Percentiles rank a stretch among this genome's conserved stretches.
These are phyloP conservation scores for Hesperophylax magnus DNA, from an alignment of 1,140 invertebrate genomes.

Conservation along the genomic window DNA sequence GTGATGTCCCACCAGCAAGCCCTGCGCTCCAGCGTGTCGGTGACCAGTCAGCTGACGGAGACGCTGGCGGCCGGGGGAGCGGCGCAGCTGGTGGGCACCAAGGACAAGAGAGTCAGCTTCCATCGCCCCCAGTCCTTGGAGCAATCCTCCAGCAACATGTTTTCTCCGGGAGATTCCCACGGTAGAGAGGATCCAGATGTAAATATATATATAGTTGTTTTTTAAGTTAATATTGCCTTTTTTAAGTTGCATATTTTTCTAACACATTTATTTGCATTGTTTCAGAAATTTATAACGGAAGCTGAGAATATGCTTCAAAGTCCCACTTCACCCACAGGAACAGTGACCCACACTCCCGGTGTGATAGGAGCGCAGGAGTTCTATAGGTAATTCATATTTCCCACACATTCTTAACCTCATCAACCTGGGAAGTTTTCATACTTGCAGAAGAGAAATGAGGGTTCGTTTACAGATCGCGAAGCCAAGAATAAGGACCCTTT, in stretches of 20 bases:
- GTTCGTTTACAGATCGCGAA: too few species aligned
- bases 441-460: too few species aligned
- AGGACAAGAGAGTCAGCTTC: conserved; percentile 81
- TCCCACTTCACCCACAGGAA: conserved; percentile 76
- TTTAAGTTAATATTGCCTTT: too few species aligned
- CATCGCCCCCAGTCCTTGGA: conserved; percentile 69
- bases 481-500: too few species aligned
- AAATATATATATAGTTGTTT: conserved; percentile 57
- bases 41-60: conserved; percentile 63
- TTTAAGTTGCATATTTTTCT: too few species aligned
- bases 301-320: conserved; percentile 83
- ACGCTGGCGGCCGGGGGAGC: conserved; percentile 19
- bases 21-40: conserved; percentile 66
- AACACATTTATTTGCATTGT: conserved; percentile 52
- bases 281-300: conserved; percentile 85
- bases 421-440: too few species aligned
- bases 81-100: conserved; percentile 61
- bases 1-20: conserved; percentile 78
- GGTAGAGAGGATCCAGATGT: conserved; percentile 86
- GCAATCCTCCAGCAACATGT: conserved; percentile 54
- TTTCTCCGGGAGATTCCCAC: conserved; percentile 42
- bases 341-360: conserved; percentile 81
- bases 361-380: conserved; percentile 96
- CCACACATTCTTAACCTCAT: too few species aligned
- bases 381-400: conserved; percentile 77